phyloP scores from a whole-genome alignment of 2,888 invertebrate species.

The Agyllia agylla region DNA sequence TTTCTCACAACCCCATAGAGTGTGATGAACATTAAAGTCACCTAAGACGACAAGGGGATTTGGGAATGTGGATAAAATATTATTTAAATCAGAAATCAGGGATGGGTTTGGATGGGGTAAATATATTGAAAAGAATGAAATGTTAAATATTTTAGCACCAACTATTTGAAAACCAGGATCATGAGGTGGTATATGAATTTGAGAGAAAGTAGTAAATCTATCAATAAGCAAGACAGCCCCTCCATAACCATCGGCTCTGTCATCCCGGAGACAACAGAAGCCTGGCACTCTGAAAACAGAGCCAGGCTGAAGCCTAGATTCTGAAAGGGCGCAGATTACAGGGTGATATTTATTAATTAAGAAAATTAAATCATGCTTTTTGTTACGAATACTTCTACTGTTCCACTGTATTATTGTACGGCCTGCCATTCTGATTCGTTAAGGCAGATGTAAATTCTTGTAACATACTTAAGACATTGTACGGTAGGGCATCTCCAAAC shows the following conservation, averaged over 20 bases:
- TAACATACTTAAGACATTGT: no score
- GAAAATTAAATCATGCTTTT: neutral
- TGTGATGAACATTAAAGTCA: conserved; percentile 25
- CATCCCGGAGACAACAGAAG: conserved; percentile 69
- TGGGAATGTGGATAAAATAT: neutral
- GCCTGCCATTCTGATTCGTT: no score
- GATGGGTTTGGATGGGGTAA: neutral
- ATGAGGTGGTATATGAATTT: neutral
- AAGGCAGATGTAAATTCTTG: no score
- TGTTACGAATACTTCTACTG: no score
- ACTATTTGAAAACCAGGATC: neutral
- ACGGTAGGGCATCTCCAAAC: no score
- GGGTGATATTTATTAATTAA: conserved; percentile 40
- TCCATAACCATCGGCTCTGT: conserved; percentile 37
- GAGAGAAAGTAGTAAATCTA: conserved; percentile 5
- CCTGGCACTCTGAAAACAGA: conserved; percentile 46
- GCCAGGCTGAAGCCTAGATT: conserved; percentile 58
- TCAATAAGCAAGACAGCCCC: conserved; percentile 27
- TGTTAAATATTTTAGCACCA: conserved; percentile 1
- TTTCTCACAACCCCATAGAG: conserved; percentile 16
- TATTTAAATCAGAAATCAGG: neutral
- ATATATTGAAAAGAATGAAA: conserved; percentile 23
- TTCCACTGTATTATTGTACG: no score
- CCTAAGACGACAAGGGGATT: conserved; percentile 18
- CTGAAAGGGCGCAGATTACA: conserved; percentile 33